Conservation (phyloP, 2,113 vertebrate species). For the Megaptera novaeangliae region DNA sequence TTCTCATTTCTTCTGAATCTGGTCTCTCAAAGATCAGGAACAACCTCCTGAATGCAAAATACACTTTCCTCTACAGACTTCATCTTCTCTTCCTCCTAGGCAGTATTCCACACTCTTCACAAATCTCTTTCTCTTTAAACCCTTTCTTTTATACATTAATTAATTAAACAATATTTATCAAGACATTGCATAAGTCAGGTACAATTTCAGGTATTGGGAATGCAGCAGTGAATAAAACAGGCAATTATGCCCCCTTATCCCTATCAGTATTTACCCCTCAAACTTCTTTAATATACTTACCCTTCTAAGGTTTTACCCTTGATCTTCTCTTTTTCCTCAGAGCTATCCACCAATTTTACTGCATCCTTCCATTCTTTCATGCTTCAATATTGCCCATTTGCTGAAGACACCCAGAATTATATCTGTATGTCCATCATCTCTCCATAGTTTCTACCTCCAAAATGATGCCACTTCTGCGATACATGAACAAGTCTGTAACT, state of each 20-base stretch:
- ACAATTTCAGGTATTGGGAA: background rate
- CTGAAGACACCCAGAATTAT: background rate
- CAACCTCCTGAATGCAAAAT: background rate
- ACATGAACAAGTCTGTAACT: background rate
- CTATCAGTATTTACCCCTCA: background rate
- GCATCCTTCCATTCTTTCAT: background rate
- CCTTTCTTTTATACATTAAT: background rate
- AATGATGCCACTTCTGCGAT: background rate
- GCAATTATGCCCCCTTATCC: rapidly evolving
- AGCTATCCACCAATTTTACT: background rate
- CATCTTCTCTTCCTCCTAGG: background rate
- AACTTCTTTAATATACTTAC: background rate
- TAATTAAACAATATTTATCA: background rate
- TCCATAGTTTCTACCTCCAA: background rate
- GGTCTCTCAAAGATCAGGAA: too few species aligned
- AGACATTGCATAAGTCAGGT: background rate
- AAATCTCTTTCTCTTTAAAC: background rate
- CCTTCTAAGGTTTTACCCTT: background rate
- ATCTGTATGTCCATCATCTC: background rate
- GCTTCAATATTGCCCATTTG: background rate
- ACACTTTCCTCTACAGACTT: background rate
- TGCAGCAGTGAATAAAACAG: background rate
- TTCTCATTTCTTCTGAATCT: background rate
- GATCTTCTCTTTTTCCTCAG: background rate
- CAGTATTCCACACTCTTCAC: background rate